A percentile compares a stretch with the other conserved stretches of the same genome.
These are phyloP conservation scores for Sigmodon hispidus DNA, from an alignment of 2,113 vertebrate species.

Conservation along the genomic window DNA sequence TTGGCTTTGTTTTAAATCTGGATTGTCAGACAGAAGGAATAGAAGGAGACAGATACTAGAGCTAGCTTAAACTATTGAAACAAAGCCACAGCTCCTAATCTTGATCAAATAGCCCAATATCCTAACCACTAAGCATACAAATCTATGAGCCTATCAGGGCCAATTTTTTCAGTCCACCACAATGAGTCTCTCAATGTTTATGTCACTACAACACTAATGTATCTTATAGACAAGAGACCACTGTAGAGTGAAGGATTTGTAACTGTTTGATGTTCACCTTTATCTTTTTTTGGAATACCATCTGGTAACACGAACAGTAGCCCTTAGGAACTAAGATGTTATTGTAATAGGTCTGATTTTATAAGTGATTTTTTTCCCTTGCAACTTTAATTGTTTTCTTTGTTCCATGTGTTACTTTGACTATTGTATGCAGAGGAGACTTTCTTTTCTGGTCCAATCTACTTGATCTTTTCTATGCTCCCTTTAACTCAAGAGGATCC, in stretches of 20 bases:
- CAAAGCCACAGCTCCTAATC: neutral
- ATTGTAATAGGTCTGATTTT: too few species aligned
- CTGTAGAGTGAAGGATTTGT: neutral
- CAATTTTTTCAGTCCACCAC: neutral
- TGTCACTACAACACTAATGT: neutral
- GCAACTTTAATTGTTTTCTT: neutral
- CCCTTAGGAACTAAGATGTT: neutral
- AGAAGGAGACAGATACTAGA: neutral
- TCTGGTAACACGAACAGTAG: neutral
- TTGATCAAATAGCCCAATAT: neutral
- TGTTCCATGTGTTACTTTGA: neutral
- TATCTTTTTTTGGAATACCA: neutral
- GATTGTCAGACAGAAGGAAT: neutral
- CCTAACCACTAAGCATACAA: too few species aligned
- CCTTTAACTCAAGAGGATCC: neutral
- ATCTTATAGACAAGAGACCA: neutral
- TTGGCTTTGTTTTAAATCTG: too few species aligned
- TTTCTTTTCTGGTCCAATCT: neutral
- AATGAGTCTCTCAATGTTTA: neutral
- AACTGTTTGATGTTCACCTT: neutral
- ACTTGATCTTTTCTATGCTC: neutral
- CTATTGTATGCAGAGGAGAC: neutral
- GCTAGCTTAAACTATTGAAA: neutral
- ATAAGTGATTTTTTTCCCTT: too few species aligned
- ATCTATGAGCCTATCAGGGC: neutral